Conservation (phyloP, 2,888 invertebrate genomes). For the Formica aserva region DNA sequence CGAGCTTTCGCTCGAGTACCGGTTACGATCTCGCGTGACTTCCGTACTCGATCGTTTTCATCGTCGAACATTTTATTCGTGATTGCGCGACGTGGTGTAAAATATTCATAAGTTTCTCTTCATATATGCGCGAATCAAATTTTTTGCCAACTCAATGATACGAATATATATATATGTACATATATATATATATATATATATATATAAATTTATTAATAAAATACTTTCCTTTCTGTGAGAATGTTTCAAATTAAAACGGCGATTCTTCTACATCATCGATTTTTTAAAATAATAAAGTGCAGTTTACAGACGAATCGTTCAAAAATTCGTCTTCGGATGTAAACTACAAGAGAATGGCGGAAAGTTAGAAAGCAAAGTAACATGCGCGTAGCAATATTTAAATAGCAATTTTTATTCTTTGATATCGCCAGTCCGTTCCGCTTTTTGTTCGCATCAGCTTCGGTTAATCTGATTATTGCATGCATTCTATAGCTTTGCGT, state of each 20-base stretch:
- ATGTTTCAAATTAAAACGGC: neutral
- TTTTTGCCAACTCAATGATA: neutral
- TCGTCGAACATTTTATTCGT: neutral
- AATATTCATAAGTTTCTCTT: neutral
- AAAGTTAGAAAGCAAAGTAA: slow-evolving; percentile 1
- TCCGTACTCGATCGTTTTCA: slow-evolving; percentile 4
- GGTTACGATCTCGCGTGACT: slow-evolving; percentile 19
- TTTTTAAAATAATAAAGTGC: neutral
- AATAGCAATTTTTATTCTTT: slow-evolving; percentile 42
- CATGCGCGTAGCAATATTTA: slow-evolving; percentile 2
- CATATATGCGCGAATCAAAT: neutral
- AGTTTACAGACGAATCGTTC: neutral
- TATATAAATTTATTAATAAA: neutral
- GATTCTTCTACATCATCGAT: neutral
- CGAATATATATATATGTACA: neutral
- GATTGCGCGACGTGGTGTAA: neutral
- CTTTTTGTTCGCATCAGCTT: slow-evolving; percentile 2
- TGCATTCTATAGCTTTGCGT: slow-evolving; percentile 13
- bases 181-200: neutral
- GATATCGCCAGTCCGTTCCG: neutral
- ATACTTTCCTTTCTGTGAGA: neutral
- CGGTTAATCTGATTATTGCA: slow-evolving; percentile 39
- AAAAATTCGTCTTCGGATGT: neutral
- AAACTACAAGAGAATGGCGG: neutral
- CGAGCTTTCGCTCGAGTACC: slow-evolving; percentile 41